A percentile compares a stretch with the other conserved stretches of the same genome.
Evolutionary conservation across 2,797 vertebrate genomes (phyloP).

Genomic region (Centroberyx gerrardi): DNA sequence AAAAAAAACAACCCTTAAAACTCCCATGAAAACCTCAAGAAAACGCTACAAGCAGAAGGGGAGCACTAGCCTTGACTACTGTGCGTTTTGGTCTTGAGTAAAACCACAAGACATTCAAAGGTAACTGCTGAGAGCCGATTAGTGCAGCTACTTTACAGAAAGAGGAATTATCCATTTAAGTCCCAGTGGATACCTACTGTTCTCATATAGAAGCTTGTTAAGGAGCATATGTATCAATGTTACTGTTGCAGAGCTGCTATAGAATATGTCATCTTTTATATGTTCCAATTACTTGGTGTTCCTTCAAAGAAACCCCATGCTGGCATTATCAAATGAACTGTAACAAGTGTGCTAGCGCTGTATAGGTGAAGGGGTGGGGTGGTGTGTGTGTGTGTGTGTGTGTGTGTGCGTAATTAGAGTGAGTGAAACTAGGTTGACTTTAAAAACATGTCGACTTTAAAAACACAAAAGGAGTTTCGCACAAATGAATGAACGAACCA

Average conservation of each 20-base stretch:
- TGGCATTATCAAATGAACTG: slow-evolving; percentile 41
- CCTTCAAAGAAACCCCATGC: slow-evolving; percentile 36
- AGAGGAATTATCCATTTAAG: slow-evolving; percentile 24
- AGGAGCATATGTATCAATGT: slow-evolving; percentile 25
- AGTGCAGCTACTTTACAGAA: slow-evolving; percentile 16
- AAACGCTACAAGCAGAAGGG: slow-evolving; percentile 33
- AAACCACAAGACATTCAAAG: slow-evolving; percentile 37
- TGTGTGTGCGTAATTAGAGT: slow-evolving; percentile 6
- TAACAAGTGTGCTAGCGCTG: slow-evolving; percentile 28
- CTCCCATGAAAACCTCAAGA: slow-evolving; percentile 53
- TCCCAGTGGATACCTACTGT: slow-evolving; percentile 26
- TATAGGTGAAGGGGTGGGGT: slow-evolving; percentile 3
- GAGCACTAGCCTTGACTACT: slow-evolving; percentile 17
- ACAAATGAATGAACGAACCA: too few species aligned
- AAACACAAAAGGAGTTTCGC: too few species aligned
- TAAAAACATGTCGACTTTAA: slow-evolving; percentile 4
- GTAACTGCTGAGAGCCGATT: slow-evolving; percentile 16
- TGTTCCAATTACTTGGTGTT: slow-evolving; percentile 40
- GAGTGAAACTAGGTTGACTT: slow-evolving; percentile 5
- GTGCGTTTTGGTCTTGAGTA: slow-evolving; percentile 27
- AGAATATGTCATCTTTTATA: slow-evolving; percentile 32
- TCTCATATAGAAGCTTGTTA: slow-evolving; percentile 26
- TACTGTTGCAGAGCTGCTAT: slow-evolving; percentile 20
- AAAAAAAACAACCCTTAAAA: slow-evolving; percentile 51
- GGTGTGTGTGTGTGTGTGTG: not conserved